These are phyloP conservation scores for Cephus nigrinus DNA, from an alignment of 2,888 invertebrate genomes.

Conservation along the genomic window DNA sequence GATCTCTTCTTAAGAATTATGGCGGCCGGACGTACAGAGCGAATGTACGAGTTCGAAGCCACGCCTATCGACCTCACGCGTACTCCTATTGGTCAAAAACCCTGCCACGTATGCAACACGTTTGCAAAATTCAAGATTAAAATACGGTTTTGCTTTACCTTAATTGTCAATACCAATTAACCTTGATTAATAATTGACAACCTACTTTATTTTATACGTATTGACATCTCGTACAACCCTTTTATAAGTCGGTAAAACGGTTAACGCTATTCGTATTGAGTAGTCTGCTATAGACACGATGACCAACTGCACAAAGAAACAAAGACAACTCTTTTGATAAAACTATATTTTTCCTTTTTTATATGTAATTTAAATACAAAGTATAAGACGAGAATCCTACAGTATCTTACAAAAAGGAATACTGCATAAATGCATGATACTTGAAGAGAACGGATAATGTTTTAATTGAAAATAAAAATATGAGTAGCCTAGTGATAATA, in stretches of 20 bases:
- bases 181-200: conserved; percentile 23
- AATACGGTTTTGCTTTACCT: neutral
- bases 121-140: neutral
- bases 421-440: neutral
- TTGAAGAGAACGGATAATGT: neutral
- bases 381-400: too few species aligned
- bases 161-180: conserved; percentile 29
- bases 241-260: neutral
- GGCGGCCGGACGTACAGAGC: conserved; percentile 50
- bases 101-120: conserved; percentile 60
- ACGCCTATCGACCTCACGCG: conserved; percentile 54
- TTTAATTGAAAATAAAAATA: neutral
- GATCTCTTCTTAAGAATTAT: conserved; percentile 50
- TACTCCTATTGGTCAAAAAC: conserved; percentile 47
- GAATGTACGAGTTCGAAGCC: conserved; percentile 48
- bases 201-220: conserved; percentile 21
- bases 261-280: neutral
- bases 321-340: neutral
- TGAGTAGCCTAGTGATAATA: neutral
- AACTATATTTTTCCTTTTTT: neutral
- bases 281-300: neutral
- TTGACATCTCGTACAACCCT: neutral
- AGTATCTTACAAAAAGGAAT: neutral
- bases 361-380: neutral
- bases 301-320: neutral